Percentiles rank a stretch among this genome's conserved stretches.
Evolutionary conservation across 2,113 vertebrate species (phyloP).

Genomic region (Rhabdomys dilectus): DNA sequence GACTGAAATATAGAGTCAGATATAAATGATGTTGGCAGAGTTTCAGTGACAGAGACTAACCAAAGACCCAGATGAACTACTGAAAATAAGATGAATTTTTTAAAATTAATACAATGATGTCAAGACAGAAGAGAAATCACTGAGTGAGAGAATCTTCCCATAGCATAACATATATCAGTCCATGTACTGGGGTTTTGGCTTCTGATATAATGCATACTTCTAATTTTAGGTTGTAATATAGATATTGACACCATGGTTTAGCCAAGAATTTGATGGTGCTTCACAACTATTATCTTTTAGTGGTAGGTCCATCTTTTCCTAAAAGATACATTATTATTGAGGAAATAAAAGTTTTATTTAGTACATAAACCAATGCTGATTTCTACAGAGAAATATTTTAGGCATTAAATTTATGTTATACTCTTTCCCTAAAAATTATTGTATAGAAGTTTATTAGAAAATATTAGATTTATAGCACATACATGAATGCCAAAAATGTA

Average conservation of each 20-base stretch:
- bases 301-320: background rate
- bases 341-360: background rate
- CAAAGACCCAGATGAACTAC: constrained; percentile 27
- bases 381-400: background rate
- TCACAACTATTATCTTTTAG: too few relatives aligned
- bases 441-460: background rate
- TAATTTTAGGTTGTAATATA: background rate
- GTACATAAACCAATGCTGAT: background rate
- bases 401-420: background rate
- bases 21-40: background rate
- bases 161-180: background rate
- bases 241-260: background rate
- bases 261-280: background rate
- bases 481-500: background rate
- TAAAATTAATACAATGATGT: background rate
- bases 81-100: constrained; percentile 9
- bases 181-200: background rate
- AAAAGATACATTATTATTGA: background rate
- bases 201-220: background rate
- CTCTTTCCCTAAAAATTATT: background rate
- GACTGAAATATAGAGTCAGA: background rate
- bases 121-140: background rate
- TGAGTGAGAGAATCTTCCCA: background rate
- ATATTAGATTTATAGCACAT: background rate
- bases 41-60: constrained; percentile 27